These are phyloP conservation scores for Ericerus pela DNA, from an alignment of 1,140 invertebrate species.

Conservation along the genomic window DNA sequence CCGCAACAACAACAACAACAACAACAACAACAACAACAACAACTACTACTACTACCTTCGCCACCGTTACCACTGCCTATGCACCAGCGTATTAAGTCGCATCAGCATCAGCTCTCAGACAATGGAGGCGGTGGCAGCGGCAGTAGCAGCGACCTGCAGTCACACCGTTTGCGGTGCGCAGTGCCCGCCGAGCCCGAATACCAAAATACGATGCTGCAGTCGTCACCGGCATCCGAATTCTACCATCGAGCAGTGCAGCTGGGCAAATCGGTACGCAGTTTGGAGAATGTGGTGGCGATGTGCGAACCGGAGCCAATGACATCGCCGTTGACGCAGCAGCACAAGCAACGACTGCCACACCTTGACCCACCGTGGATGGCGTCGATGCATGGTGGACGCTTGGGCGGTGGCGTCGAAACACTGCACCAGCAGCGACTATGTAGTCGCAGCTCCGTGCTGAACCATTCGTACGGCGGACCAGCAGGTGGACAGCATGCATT, in stretches of 20 bases:
- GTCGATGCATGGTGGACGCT: neutral
- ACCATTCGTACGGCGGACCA: conserved; percentile 11
- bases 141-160: too few relatives aligned
- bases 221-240: neutral
- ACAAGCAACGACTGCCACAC: neutral
- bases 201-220: neutral
- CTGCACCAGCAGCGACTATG: neutral
- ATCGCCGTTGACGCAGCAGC: neutral
- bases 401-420: neutral
- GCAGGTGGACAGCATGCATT: neutral
- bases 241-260: neutral
- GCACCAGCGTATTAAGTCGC: too few relatives aligned
- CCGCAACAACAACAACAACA: too few relatives aligned
- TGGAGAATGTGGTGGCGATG: neutral
- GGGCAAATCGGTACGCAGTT: neutral
- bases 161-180: too few relatives aligned
- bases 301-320: neutral
- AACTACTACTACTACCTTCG: too few relatives aligned
- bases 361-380: too few relatives aligned
- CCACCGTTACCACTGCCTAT: too few relatives aligned
- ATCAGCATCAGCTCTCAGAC: too few relatives aligned
- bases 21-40: too few relatives aligned
- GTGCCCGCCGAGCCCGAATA: neutral
- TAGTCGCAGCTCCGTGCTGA: neutral
- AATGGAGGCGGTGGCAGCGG: too few relatives aligned